Base-by-base conservation (phyloP, 2,888 invertebrate genomes). In the Steinernema hermaphroditum region DNA sequence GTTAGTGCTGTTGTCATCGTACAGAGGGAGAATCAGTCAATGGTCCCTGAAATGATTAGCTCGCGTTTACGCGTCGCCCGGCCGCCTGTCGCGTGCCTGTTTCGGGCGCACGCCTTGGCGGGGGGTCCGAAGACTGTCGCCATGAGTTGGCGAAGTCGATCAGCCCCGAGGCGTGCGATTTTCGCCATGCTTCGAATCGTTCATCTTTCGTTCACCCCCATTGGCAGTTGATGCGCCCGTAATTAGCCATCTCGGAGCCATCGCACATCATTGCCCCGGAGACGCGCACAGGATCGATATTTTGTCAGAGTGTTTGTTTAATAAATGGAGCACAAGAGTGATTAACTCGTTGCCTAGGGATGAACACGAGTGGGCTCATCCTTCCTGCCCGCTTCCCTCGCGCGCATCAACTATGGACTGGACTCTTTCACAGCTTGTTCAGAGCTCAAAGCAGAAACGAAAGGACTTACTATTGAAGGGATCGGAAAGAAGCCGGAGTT, bases 261-360 rank as follows among this genome's bases (percentile, higher is more conserved):
- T 16, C 8, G 46, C 50, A 19, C 50, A 50, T 50, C 50, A 50
- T 62, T 34, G 32, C 62, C 62, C 32, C 29, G 8, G 62, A 62
- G 62, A 32, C 29, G 19, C 29, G 29, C 32, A 14, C 32, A 32
- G 62, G 32, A 62, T 62, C 62, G 62, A 62, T 62, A 62, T 62
- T 62, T 62, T 24, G 37, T 12, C 32, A 29, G 19, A 62, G 62
- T 62, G 62, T 62, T 62, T 62, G 62, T 62, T 62, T 62, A 62
- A 62, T 62, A 62, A 62, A 62, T 62, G 62, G 62, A 46, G 46
- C n/a, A 62, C 62, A 62, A 62, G 62, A 62, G 34, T 62, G 62
- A 62, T 62, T 62, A 62, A 62, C 62, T 62, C 62, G 62, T 62
- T 62, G 62, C 62, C 62, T 62, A 62, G 62, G 29, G 62, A 62